Evolutionary conservation across 2,888 invertebrate species (phyloP).

Genomic region (Himalopsyche japonica): DNA sequence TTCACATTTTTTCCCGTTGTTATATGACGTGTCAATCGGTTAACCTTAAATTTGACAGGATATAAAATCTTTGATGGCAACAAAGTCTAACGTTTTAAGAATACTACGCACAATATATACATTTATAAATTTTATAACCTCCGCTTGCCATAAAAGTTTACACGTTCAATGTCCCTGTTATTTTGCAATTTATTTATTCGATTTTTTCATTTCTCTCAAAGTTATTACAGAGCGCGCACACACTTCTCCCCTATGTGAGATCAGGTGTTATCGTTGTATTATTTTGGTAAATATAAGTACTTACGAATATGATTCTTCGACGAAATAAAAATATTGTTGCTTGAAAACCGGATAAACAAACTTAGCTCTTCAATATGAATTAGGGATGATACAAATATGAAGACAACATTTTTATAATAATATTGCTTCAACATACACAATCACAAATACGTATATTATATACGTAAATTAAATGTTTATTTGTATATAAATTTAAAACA

Average conservation of each 20-base stretch:
- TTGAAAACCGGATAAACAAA: no score
- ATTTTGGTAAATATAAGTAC: background rate
- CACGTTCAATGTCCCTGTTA: background rate
- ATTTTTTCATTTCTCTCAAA: background rate
- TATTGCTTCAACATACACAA: no score
- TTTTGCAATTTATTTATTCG: background rate
- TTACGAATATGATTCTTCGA: background rate
- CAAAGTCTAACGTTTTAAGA: background rate
- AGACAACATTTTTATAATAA: no score
- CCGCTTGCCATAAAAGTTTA: background rate
- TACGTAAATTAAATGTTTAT: no score
- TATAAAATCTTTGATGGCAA: background rate
- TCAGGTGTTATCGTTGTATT: background rate
- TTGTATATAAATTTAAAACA: no score
- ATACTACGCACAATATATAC: background rate
- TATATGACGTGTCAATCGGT: background rate
- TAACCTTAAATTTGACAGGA: background rate
- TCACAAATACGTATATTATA: no score
- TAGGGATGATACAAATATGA: no score
- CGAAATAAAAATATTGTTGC: no score
- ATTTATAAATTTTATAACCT: background rate
- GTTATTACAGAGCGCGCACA: background rate
- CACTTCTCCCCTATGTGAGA: background rate
- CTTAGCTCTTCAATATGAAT: no score
- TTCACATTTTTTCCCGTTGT: background rate